Evolutionary conservation across 1,140 invertebrate genomes (phyloP).

Genomic region (Drosophila melanogaster): DNA sequence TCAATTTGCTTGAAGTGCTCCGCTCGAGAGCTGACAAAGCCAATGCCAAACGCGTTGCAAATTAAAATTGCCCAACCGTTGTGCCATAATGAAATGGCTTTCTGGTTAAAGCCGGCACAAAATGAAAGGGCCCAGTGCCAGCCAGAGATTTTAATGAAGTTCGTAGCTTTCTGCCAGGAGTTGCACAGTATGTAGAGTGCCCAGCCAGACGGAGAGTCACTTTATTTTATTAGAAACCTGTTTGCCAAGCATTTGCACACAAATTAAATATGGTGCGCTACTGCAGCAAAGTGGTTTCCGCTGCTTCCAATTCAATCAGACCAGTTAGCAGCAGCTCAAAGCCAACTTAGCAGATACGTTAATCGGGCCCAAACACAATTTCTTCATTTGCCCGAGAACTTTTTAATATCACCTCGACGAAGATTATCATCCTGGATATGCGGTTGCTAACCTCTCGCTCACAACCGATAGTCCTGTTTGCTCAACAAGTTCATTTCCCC

Average conservation of each 20-base stretch:
- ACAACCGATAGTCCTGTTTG: neutral
- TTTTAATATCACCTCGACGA: slow-evolving; percentile 44
- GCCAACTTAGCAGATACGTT: slow-evolving; percentile 56
- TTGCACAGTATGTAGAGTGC: neutral
- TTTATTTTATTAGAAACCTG: slow-evolving; percentile 80
- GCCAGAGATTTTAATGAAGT: slow-evolving; percentile 70
- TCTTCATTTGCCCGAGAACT: slow-evolving; percentile 59
- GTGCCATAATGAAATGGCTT: slow-evolving; percentile 70
- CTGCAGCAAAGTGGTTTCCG: slow-evolving; percentile 38
- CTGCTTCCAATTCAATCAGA: slow-evolving; percentile 65
- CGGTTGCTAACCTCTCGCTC: neutral
- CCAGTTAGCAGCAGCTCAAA: slow-evolving; percentile 52
- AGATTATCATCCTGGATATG: slow-evolving; percentile 6
- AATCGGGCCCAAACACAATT: slow-evolving; percentile 64
- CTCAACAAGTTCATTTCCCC: slow-evolving; percentile 27
- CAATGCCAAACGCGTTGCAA: slow-evolving; percentile 73
- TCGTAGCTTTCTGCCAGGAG: neutral
- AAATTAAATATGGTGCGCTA: slow-evolving; percentile 64
- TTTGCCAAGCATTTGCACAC: slow-evolving; percentile 62
- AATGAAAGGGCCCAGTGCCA: slow-evolving; percentile 51
- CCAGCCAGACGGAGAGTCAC: slow-evolving; percentile 45
- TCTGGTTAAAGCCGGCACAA: slow-evolving; percentile 36
- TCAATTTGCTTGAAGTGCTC: slow-evolving; percentile 53
- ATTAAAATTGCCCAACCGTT: slow-evolving; percentile 74
- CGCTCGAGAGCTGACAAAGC: slow-evolving; percentile 37